phyloP scores from a whole-genome alignment of 2,797 vertebrate species.

The Microctenopoma steveboyesi region DNA sequence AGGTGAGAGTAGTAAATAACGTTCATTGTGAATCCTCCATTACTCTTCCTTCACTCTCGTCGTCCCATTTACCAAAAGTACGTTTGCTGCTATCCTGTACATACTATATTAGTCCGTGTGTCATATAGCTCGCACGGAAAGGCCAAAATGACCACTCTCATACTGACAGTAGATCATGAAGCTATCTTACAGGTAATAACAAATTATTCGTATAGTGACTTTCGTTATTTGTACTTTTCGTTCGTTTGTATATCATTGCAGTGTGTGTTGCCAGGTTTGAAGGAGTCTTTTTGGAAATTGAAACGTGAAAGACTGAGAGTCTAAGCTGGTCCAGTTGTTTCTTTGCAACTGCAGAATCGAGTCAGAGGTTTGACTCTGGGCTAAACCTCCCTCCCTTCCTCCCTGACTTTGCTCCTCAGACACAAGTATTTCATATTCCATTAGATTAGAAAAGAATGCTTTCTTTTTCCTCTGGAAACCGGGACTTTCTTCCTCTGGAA shows the following conservation, averaged over 20 bases:
- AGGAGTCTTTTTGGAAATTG: slow-evolving; percentile 51
- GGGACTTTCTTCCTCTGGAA: background rate
- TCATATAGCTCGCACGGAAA: slow-evolving; percentile 65
- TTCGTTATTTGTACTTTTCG: slow-evolving; percentile 59
- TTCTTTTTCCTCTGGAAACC: background rate
- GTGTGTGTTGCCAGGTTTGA: slow-evolving; percentile 55
- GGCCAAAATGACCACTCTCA: slow-evolving; percentile 59
- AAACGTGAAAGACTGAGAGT: slow-evolving; percentile 21
- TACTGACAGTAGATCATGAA: slow-evolving; percentile 65
- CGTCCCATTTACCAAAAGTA: slow-evolving; percentile 82
- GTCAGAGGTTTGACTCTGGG: background rate
- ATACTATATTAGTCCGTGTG: slow-evolving; percentile 68
- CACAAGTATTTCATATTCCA: background rate
- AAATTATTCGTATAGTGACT: slow-evolving; percentile 65
- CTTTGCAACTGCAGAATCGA: background rate
- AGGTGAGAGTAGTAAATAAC: slow-evolving; percentile 50
- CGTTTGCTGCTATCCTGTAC: slow-evolving; percentile 87
- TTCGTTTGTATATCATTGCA: slow-evolving; percentile 56
- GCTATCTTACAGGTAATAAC: slow-evolving; percentile 71
- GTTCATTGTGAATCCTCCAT: slow-evolving; percentile 70
- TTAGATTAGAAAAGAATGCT: too few species aligned
- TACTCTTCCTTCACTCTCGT: slow-evolving; percentile 39
- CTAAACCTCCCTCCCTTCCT: too few species aligned
- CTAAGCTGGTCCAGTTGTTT: slow-evolving; percentile 11
- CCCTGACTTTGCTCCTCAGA: background rate